These are phyloP conservation scores for Cerceris rybyensis DNA, from an alignment of 2,888 invertebrate species.

Conservation along the genomic window DNA sequence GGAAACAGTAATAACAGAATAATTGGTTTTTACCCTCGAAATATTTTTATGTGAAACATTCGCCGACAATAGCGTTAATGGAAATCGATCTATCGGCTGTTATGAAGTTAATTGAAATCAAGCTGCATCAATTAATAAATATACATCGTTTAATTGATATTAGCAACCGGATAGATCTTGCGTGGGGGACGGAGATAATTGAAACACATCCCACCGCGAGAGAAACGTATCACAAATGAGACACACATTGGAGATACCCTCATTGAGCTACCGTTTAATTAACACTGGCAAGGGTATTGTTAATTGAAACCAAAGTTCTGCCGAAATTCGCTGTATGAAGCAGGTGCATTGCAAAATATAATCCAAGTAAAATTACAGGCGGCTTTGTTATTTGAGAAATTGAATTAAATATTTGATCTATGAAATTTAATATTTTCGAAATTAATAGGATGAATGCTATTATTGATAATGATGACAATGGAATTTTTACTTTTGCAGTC, in stretches of 20 bases:
- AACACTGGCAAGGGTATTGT: conserved; percentile 2
- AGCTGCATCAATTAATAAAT: neutral
- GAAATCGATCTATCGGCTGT: conserved; percentile 30
- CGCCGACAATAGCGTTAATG: too few species aligned
- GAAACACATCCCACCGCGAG: neutral
- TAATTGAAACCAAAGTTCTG: neutral
- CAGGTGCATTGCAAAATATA: neutral
- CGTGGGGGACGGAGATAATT: conserved; percentile 8
- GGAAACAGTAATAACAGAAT: neutral
- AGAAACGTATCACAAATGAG: neutral
- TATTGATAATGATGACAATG: too few species aligned
- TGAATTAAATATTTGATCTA: too few species aligned
- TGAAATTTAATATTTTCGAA: too few species aligned
- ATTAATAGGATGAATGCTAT: too few species aligned
- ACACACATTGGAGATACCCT: neutral
- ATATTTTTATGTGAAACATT: too few species aligned
- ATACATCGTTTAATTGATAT: neutral
- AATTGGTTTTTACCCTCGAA: too few species aligned
- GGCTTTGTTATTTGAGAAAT: too few species aligned
- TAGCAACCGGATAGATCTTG: neutral
- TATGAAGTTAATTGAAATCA: conserved; percentile 62
- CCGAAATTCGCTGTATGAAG: neutral
- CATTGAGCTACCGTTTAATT: neutral
- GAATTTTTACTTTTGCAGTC: too few species aligned
- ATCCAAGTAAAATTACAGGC: too few species aligned